These are phyloP conservation scores for Nephrocerus scutellatus DNA, from an alignment of 2,888 invertebrate genomes.

Conservation along the genomic window DNA sequence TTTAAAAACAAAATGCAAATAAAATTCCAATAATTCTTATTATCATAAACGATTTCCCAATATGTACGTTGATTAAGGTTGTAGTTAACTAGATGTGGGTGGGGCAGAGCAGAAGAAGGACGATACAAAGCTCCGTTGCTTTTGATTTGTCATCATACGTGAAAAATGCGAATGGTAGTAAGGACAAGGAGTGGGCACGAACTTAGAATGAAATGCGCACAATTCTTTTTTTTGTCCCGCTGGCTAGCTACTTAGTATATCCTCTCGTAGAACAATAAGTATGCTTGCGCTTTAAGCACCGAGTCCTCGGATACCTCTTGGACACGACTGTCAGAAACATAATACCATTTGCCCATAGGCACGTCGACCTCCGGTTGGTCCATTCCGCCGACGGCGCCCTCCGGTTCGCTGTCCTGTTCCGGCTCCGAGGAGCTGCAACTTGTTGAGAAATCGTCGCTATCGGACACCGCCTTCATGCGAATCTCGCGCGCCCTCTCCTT, in stretches of 20 bases:
- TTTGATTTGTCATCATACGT: too few species aligned
- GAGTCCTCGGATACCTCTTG: conserved; percentile 70
- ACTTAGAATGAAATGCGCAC: too few species aligned
- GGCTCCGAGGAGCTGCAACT: conserved; percentile 51
- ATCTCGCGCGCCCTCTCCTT: conserved; percentile 42
- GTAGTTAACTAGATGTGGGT: too few species aligned
- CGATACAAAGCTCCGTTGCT: too few species aligned
- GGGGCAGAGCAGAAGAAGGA: too few species aligned
- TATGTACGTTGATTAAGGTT: too few species aligned
- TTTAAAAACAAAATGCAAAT: too few species aligned
- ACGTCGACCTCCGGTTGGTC: conserved; percentile 41
- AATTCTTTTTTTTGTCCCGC: too few species aligned
- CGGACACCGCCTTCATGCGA: conserved; percentile 41
- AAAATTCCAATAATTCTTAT: too few species aligned
- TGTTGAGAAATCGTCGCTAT: conserved; percentile 53
- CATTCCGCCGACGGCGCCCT: conserved; percentile 43
- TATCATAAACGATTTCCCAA: too few species aligned
- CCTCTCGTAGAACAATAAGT: conserved; percentile 93
- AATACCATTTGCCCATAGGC: conserved; percentile 81
- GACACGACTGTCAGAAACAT: conserved; percentile 85
- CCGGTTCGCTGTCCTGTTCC: conserved; percentile 30
- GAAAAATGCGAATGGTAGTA: too few species aligned
- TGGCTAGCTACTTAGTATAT: conserved; percentile 58
- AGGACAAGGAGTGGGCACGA: too few species aligned
- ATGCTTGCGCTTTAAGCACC: conserved; percentile 83